Conservation (phyloP, 1,140 invertebrate genomes). For the Nilaparvata lugens region DNA sequence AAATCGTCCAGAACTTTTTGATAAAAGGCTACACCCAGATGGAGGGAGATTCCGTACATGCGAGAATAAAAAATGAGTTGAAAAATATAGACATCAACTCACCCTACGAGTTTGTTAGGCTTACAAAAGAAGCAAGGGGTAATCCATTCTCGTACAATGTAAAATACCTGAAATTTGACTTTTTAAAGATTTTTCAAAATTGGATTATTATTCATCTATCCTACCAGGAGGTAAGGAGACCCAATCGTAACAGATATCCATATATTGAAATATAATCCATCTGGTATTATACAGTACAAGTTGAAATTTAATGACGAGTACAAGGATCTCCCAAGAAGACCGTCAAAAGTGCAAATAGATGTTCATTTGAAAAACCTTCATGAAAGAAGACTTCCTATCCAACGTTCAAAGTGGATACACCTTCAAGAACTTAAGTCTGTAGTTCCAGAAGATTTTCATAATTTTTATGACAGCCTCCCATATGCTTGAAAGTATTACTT, state of each 20-base stretch:
- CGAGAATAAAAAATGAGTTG: constrained; percentile 24
- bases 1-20: constrained; percentile 20
- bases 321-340: constrained; percentile 5
- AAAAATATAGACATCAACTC: constrained; percentile 19
- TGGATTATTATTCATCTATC: constrained; percentile 12
- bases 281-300: constrained; percentile 22
- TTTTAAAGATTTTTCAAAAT: constrained; percentile 14
- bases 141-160: constrained; percentile 11
- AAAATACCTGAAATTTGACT: constrained; percentile 6
- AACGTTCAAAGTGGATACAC: constrained; percentile 12
- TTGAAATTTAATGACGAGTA: constrained; percentile 17
- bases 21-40: constrained; percentile 35
- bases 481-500: constrained; percentile 1
- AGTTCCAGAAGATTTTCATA: constrained; percentile 12
- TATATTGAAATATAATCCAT: constrained; percentile 18
- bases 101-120: constrained; percentile 19
- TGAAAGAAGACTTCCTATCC: constrained; percentile 1
- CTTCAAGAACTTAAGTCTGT: constrained; percentile 13
- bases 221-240: constrained; percentile 12
- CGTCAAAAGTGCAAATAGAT: not conserved
- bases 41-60: constrained; percentile 36
- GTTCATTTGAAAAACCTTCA: not conserved
- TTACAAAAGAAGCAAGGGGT: constrained; percentile 19
- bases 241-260: constrained; percentile 16
- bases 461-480: constrained; percentile 16